Percentiles rank a stretch among this genome's conserved stretches.
Conservation (phyloP, 2,113 vertebrate species). For the Nettapus auritus region DNA sequence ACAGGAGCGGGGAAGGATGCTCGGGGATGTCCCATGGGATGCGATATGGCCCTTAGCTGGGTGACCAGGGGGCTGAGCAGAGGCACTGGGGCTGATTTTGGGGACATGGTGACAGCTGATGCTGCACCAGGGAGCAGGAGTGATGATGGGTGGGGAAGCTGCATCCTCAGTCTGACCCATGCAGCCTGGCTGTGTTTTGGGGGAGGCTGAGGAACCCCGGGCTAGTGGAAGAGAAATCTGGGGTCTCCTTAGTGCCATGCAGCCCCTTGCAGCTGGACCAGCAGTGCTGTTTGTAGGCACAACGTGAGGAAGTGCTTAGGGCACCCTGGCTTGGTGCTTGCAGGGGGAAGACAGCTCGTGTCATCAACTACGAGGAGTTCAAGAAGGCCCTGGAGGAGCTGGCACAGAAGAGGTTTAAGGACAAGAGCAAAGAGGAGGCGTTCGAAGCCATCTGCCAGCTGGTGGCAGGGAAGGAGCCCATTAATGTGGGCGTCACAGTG, state of each 20-base stretch:
- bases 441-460: conserved; percentile 84
- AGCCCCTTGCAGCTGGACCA: not conserved
- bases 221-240: not conserved
- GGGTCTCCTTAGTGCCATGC: not conserved
- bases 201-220: rapidly evolving
- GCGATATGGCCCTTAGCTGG: not conserved
- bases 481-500: conserved; percentile 90
- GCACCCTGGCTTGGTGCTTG: not conserved
- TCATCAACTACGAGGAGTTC: conserved; percentile 93
- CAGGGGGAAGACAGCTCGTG: conserved; percentile 90
- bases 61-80: too few species aligned
- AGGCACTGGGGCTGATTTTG: not conserved
- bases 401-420: conserved; percentile 90
- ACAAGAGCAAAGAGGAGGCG: conserved; percentile 89
- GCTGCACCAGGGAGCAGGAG: not conserved
- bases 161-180: not conserved
- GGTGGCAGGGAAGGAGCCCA: conserved; percentile 89
- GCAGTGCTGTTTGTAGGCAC: not conserved
- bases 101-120: rapidly evolving
- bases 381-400: conserved; percentile 89
- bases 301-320: rapidly evolving
- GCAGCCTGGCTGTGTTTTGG: rapidly evolving
- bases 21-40: rapidly evolving
- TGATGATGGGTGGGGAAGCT: not conserved
- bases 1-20: not conserved